Percentiles rank a stretch among this genome's conserved stretches.
Conservation (phyloP, 2,797 vertebrate species). For the Cuniculus paca region DNA sequence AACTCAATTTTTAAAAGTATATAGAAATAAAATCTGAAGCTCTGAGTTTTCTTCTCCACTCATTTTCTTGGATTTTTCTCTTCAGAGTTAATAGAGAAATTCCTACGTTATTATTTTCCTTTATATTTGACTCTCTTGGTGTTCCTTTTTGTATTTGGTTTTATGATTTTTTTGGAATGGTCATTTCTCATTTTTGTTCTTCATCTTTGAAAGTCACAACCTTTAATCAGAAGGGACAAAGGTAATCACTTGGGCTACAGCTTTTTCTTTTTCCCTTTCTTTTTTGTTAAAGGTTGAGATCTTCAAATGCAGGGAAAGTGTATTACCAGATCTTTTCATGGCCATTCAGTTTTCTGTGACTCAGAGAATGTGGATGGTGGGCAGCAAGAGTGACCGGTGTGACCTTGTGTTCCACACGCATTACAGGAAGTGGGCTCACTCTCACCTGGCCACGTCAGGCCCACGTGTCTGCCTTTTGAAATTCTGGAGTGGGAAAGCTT, state of each 20-base stretch:
- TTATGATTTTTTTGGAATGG: not conserved
- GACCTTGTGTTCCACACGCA: not conserved
- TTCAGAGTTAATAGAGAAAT: not conserved
- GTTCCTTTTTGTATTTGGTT: not conserved
- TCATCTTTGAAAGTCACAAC: not conserved
- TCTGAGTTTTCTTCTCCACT: conserved; percentile 1
- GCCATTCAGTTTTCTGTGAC: not conserved
- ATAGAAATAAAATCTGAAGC: not conserved
- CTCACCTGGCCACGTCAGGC: not conserved
- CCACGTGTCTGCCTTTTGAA: not conserved
- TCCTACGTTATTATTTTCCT: not conserved
- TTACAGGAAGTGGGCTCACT: not conserved
- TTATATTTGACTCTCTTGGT: not conserved
- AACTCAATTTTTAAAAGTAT: not conserved
- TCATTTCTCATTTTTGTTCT: not conserved
- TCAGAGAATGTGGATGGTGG: not conserved
- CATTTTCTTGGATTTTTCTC: not conserved
- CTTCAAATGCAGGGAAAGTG: not conserved
- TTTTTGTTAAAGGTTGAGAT: not conserved
- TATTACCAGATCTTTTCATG: not conserved
- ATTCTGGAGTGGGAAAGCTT: not conserved
- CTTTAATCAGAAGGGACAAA: conserved; percentile 31
- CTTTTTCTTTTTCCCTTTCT: not conserved
- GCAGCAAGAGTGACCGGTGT: not conserved
- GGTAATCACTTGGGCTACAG: not conserved